Evolutionary conservation across 64 coral and sea anemone genomes (phyloP).

Genomic region (Montipora efflorescens): DNA sequence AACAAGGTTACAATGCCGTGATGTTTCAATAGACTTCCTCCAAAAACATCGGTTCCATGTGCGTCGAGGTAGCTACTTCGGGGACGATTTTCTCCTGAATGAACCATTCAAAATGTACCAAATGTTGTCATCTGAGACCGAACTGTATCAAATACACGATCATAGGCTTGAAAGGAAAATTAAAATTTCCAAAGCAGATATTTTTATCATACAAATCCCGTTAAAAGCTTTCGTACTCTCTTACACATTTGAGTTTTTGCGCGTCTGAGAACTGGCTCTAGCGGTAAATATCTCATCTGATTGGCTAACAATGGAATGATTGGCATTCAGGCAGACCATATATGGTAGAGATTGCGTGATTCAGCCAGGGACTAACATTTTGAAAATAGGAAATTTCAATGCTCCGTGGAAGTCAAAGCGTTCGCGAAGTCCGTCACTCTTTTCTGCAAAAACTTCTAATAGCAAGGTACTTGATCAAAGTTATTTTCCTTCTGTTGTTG

Average conservation of each 20-base stretch:
- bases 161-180: not conserved
- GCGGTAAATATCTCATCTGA: constrained; percentile 49
- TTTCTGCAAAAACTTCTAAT: not conserved
- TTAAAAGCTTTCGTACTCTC: constrained; percentile 52
- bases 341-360: constrained; percentile 54
- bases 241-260: constrained; percentile 97
- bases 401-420: not conserved
- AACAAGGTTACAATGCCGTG: constrained; percentile 83
- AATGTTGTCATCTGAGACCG: constrained; percentile 50
- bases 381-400: not conserved
- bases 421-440: not conserved
- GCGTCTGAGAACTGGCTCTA: constrained; percentile 87
- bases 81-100: constrained; percentile 65
- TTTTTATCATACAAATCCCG: constrained; percentile 61
- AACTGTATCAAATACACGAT: constrained; percentile 43
- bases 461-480: not conserved
- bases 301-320: constrained; percentile 83
- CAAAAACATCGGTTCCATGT: constrained; percentile 31
- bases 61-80: constrained; percentile 34
- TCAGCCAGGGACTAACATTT: not conserved
- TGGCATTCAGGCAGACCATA: constrained; percentile 66
- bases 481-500: not conserved
- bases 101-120: constrained; percentile 22
- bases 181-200: constrained; percentile 31
- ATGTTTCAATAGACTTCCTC: constrained; percentile 95